Evolutionary conservation across 1,140 invertebrate species (phyloP), one percentile per base, ranked within the genome.

Genomic region (Sarcophaga peregrina): DNA sequence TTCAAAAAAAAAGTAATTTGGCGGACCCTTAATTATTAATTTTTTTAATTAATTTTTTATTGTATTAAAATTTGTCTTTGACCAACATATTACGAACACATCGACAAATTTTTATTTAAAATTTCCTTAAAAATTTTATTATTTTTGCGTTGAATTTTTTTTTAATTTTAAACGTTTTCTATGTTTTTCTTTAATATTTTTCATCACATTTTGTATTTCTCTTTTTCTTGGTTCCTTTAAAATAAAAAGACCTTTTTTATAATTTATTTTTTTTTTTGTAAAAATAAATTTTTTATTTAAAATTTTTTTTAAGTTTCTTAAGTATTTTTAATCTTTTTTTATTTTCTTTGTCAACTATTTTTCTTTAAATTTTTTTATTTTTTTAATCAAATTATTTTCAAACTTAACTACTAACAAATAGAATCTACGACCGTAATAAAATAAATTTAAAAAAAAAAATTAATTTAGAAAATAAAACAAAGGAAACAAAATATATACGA

Each of bases 341-440:
- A 20, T 78, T 2, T 76, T n/a, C 47, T 47, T 76, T 76, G 46
- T 78, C 75, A 78, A 78, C 75, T 78, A 78, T 78, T 78, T 76
- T 48, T 50, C 20, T 37, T 37, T 37, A 1, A 37, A 37, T 4
- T 37, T 37, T 1, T 37, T 37, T n/a, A n/a, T n/a, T 37, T 72
- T 72, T 25, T 72, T n/a, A 3, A 37, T 37, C 25, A 37, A 37
- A 37, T 2, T 37, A n/a, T 58, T n/a, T 50, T 78, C 25, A 78
- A 78, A 78, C 75, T 78, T 78, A 78, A 78, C 75, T 50, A 0
- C n/a, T 52, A 78, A 52, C 50, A 78, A 13, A 37, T 37, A 37
- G 25, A 37, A 37, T 37, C 25, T 37, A 37, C 25, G 25, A 37
- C 25, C 4, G 25, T 37, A 4, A 37, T 37, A 2, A 37, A 37